Base-by-base conservation (phyloP, 2,888 invertebrate species). In the Rhagonycha fulva region DNA sequence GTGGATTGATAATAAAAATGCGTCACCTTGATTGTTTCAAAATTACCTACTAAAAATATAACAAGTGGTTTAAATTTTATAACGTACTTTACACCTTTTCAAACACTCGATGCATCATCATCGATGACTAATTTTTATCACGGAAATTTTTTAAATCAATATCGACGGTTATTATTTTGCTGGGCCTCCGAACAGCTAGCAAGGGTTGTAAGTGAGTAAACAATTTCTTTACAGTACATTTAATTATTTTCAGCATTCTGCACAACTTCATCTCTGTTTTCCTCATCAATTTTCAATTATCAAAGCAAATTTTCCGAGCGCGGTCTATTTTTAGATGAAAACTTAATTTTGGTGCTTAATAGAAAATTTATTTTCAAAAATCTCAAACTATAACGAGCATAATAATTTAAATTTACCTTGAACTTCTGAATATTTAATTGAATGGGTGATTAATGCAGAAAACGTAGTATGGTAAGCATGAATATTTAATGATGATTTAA, bases 241-340 rank as follows among this genome's bases (percentile, higher is more conserved):
- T 47, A 74, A 75, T 75, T 75, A 75, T 62, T 75, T 75, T 71
- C 75, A 63, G 71, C 61, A 67, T 75, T 68, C 61, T 68, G 71
- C 68, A 68, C 71, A 30, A 68, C 26, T 75, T 71, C 61, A 69
- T 71, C 62, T 26, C 63, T 47, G 32, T 32, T 70, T 74, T 69
- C 74, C 69, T 70, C 74, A 9, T 74, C 30, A 61, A 24, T 70
- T 74, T 26, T 32, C 74, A 63, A 74, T 74, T 74, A 69, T 74
- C 24, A 67, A 68, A 62, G 69, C 69, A 61, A 63, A 68, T 72
- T 72, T 70, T 47, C 47, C 47, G n/a, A 47, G 47, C 47, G 47
- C n/a, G 47, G n/a, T 47, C 47, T 74, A 74, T 74, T 74, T 74
- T 68, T 70, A 63, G 70, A 70, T 32, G 30, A 62, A 23, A 23